Base-by-base conservation (phyloP, 2,113 vertebrate species). In the Columbina picui region DNA sequence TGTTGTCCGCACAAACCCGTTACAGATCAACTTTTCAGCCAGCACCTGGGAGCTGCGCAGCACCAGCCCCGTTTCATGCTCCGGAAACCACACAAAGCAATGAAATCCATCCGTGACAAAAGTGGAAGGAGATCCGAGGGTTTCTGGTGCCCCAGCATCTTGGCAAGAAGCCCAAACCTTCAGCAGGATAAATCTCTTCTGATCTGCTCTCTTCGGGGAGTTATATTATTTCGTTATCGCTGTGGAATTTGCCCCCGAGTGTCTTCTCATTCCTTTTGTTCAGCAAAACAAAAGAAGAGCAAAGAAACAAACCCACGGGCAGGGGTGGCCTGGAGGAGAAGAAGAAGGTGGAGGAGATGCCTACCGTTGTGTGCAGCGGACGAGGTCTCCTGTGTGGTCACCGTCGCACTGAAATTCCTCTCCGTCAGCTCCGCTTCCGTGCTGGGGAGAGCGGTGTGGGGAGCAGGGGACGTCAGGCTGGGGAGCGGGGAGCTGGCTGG, bases 351-450 rank as follows among this genome's bases (percentile, higher is more conserved):
- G 32, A 47, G 63, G 63, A 79, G 74, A 5, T 34, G 29, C 92
- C 71, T 93, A 95, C 94, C 95, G 0, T 97, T 98, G 97, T 98
- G 98, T 78, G 94, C 96, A 85, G 94, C 95, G 84, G 96, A 96
- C 97, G 96, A 93, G 90, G 82, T 94, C 86, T 97, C 95, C 34
- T 96, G 93, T 7, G 97, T 98, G 21, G 98, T 97, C 67, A 94
- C 84, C 21, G 56, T 87, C 1, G 84, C 90, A 41, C 97, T 98
- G 90, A 94, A 84, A 47, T 98, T 98, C 87, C 89, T 88, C 63
- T 98, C 97, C 0, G 80, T 96, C 0, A 30, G 22, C 53, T 96
- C 95, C 0, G 41, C 82, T 30, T 80, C 95, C 19, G 88, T 63
- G 78, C 90, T 89, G 59, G 90, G 94, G 26, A 92, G 43, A 3